Percentiles rank a stretch among this genome's conserved stretches.
phyloP scores from a whole-genome alignment of 2,113 vertebrate genomes.

The Amia ocellicauda region DNA sequence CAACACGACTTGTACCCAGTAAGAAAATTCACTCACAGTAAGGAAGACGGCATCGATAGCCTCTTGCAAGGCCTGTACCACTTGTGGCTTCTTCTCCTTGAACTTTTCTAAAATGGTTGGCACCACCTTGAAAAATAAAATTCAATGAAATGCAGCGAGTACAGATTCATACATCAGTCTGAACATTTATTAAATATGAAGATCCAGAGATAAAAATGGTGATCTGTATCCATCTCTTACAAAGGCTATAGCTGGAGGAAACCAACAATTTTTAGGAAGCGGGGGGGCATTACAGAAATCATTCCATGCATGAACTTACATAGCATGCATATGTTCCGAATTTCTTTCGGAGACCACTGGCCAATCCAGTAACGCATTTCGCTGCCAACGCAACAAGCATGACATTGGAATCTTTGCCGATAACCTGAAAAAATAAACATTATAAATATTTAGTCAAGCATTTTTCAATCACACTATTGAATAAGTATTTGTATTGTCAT shows the following conservation, averaged over 20 bases:
- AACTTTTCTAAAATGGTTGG: conserved; percentile 97
- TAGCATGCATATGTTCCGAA: conserved; percentile 92
- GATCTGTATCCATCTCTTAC: no score
- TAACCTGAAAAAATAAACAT: conserved; percentile 66
- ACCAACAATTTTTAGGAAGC: no score
- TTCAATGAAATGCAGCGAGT: no score
- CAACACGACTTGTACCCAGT: no score
- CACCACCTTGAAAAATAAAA: conserved; percentile 72
- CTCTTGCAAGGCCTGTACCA: conserved; percentile 93
- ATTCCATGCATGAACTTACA: conserved; percentile 77
- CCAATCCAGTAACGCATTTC: conserved; percentile 88
- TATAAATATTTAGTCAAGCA: conserved; percentile 1
- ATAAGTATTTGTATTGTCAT: background rate
- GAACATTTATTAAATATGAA: no score
- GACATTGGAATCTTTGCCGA: conserved; percentile 96
- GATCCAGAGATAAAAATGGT: no score
- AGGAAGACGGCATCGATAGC: conserved; percentile 94
- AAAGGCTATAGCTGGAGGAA: no score
- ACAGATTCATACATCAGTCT: no score
- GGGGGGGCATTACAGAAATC: no score
- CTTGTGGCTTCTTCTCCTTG: conserved; percentile 96
- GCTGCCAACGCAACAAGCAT: conserved; percentile 94
- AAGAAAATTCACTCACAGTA: conserved; percentile 88
- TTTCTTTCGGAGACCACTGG: conserved; percentile 90
- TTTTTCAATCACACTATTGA: background rate